A percentile compares a stretch with the other conserved stretches of the same genome.
Conservation (phyloP, 30 jellyfish, hydroid and myxozoan genomes). For the Aurelia aurita region DNA sequence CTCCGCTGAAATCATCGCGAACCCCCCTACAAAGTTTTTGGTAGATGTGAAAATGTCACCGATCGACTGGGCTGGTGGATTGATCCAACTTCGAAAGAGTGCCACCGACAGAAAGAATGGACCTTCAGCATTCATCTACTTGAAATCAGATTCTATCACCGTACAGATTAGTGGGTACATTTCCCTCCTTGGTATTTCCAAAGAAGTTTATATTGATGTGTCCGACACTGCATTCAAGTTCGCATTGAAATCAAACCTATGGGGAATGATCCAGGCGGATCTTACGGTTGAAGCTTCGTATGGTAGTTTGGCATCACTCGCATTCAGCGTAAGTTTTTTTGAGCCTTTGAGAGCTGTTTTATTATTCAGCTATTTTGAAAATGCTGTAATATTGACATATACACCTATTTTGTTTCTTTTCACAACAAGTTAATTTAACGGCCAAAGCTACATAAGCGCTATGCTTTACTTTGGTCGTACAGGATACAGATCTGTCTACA, state of each 20-base stretch:
- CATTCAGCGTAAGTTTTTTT: slow-evolving; percentile 61
- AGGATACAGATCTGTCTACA: no score
- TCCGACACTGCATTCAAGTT: slow-evolving; percentile 79
- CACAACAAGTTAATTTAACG: no score
- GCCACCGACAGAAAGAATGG: slow-evolving; percentile 56
- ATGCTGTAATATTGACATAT: no score
- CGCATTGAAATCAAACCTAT: slow-evolving; percentile 29
- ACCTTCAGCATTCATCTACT: slow-evolving; percentile 52
- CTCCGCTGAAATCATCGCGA: slow-evolving; percentile 28
- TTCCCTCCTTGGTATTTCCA: slow-evolving; percentile 54
- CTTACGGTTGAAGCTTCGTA: slow-evolving; percentile 69
- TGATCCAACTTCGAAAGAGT: slow-evolving; percentile 40
- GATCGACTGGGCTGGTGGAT: slow-evolving; percentile 68
- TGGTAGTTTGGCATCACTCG: slow-evolving; percentile 44
- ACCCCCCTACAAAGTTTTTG: slow-evolving; percentile 26
- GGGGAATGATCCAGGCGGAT: slow-evolving; percentile 46
- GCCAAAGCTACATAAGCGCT: no score
- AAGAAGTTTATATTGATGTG: slow-evolving; percentile 37
- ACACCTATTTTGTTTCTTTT: no score
- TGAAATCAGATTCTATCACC: slow-evolving; percentile 22
- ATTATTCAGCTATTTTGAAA: no score
- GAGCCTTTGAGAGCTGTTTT: no score
- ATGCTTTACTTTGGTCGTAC: no score
- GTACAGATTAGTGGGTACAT: slow-evolving; percentile 80
- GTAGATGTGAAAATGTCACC: slow-evolving; percentile 77